Evolutionary conservation across 2,797 vertebrate genomes (phyloP).

Genomic region (Spinibarbus caldwelli): DNA sequence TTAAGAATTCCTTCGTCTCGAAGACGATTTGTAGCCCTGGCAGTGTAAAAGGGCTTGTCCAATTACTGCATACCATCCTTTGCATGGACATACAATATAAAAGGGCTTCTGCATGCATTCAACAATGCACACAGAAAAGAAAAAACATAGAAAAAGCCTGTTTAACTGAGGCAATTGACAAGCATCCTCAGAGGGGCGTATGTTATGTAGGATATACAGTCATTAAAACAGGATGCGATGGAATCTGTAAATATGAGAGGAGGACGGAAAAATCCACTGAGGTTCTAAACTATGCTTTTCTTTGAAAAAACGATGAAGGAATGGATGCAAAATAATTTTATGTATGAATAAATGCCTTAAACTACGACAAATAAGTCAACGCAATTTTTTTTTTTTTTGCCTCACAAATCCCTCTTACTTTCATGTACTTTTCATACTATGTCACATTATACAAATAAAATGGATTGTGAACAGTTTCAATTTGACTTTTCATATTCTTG

Average conservation of each 20-base stretch:
- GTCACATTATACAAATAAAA: not conserved
- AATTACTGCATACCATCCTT: conserved; percentile 18
- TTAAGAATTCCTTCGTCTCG: not conserved
- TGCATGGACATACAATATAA: not conserved
- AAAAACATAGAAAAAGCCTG: conserved; percentile 1
- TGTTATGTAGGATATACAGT: not conserved
- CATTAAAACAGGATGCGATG: not conserved
- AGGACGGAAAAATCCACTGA: not conserved
- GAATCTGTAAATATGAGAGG: not conserved
- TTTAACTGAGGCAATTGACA: conserved; percentile 26
- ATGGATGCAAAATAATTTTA: not conserved
- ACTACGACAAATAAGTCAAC: conserved; percentile 8
- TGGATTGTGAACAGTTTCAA: not conserved
- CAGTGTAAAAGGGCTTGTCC: conserved; percentile 31
- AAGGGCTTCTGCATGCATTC: conserved; percentile 31
- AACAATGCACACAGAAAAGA: not conserved
- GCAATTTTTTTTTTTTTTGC: not conserved
- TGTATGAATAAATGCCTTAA: not conserved
- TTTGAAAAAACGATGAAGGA: not conserved
- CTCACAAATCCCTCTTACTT: not conserved
- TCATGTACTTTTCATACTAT: not conserved
- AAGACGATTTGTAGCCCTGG: not conserved
- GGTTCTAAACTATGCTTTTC: not conserved
- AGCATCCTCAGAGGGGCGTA: conserved; percentile 11
- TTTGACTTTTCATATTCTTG: conserved; percentile 8